Percentiles rank a stretch among this genome's conserved stretches.
These are phyloP conservation scores for Volucella inflata DNA, from an alignment of 2,888 invertebrate genomes.

Conservation along the genomic window DNA sequence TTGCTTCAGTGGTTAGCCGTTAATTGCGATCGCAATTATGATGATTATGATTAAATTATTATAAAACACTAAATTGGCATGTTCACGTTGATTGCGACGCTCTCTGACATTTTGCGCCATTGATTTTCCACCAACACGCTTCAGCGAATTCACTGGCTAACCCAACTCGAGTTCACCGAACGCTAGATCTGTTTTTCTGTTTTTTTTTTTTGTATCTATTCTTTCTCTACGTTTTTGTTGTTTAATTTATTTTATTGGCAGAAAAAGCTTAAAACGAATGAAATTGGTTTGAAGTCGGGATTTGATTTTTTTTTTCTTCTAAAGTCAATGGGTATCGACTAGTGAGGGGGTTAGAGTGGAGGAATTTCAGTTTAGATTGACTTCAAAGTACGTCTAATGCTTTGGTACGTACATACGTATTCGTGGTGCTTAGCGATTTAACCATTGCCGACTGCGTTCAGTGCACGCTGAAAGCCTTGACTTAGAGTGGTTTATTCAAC, in stretches of 20 bases:
- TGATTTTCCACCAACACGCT: constrained; percentile 57
- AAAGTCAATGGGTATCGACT: too few relatives aligned
- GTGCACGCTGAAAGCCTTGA: constrained; percentile 72
- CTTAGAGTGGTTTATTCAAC: constrained; percentile 74
- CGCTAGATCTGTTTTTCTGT: constrained; percentile 7
- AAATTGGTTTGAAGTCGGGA: constrained; percentile 14
- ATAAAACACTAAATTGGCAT: constrained; percentile 66
- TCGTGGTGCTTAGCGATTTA: not conserved
- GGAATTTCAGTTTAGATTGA: too few relatives aligned
- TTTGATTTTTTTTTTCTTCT: constrained; percentile 59
- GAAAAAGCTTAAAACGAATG: constrained; percentile 18
- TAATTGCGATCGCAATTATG: constrained; percentile 49
- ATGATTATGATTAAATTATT: constrained; percentile 56
- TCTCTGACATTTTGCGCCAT: constrained; percentile 62
- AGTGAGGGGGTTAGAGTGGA: not conserved
- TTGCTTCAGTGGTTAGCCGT: constrained; percentile 28
- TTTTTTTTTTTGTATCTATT: constrained; percentile 28
- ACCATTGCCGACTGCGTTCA: constrained; percentile 54
- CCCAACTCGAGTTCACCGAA: constrained; percentile 9
- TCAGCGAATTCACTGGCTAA: not conserved
- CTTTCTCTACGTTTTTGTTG: not conserved
- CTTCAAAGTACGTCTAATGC: too few relatives aligned
- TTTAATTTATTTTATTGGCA: not conserved
- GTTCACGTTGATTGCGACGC: constrained; percentile 67
- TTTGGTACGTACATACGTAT: too few relatives aligned